Evolutionary conservation across 2,888 invertebrate species (phyloP).

Genomic region (Odontocerum albicorne): DNA sequence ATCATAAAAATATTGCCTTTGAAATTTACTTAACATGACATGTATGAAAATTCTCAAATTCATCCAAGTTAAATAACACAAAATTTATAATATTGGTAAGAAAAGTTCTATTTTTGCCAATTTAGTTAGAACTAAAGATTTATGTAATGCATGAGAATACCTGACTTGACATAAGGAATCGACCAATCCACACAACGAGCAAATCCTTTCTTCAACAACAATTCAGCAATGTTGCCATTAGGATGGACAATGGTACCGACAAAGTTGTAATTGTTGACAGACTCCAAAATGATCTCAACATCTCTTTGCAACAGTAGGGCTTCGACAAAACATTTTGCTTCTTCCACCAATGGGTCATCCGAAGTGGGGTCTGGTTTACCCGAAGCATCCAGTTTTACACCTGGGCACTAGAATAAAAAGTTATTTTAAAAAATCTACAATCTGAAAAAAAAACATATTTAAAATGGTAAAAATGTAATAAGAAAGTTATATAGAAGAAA

Average conservation of each 20-base stretch:
- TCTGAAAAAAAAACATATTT: slow-evolving; percentile 14
- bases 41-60: no score
- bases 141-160: no score
- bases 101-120: no score
- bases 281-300: slow-evolving; percentile 87
- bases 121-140: no score
- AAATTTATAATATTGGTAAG: no score
- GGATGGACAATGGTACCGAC: slow-evolving; percentile 94
- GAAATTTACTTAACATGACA: no score
- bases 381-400: slow-evolving; percentile 76
- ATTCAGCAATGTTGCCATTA: slow-evolving; percentile 91
- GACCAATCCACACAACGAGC: slow-evolving; percentile 95
- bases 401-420: slow-evolving; percentile 62
- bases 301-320: slow-evolving; percentile 87
- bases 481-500: not conserved
- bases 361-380: slow-evolving; percentile 68
- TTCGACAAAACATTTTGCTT: slow-evolving; percentile 94
- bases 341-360: slow-evolving; percentile 76
- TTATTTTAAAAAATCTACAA: slow-evolving; percentile 29
- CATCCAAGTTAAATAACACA: no score
- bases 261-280: slow-evolving; percentile 90
- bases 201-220: slow-evolving; percentile 85
- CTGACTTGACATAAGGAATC: slow-evolving; percentile 76
- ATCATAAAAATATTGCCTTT: no score
- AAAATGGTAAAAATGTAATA: not conserved